phyloP scores from a whole-genome alignment of 2,888 invertebrate species.

The Tiphia femorata region DNA sequence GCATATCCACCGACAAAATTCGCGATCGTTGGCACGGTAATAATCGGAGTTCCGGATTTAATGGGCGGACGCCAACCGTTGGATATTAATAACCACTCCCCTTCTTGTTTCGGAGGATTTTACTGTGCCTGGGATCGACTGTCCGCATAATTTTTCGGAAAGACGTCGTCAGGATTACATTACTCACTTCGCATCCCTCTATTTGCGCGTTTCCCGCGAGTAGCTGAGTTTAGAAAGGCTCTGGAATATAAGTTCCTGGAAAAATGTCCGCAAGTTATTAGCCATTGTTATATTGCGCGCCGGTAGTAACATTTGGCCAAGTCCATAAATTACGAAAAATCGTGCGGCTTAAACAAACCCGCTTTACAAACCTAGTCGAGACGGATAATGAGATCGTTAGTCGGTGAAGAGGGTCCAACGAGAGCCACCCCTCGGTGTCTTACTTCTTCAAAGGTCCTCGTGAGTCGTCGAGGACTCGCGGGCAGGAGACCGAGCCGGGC shows the following conservation, averaged over 20 bases:
- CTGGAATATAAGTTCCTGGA: too few species aligned
- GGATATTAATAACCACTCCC: conserved; percentile 38
- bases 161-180: neutral
- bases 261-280: too few species aligned
- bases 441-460: conserved; percentile 3
- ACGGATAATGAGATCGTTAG: conserved; percentile 25
- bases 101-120: conserved; percentile 30
- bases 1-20: conserved; percentile 21
- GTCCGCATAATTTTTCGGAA: conserved; percentile 20
- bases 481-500: conserved; percentile 8
- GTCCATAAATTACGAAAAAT: conserved; percentile 7
- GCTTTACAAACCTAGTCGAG: conserved; percentile 4
- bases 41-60: conserved; percentile 40
- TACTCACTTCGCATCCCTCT: neutral
- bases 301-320: neutral
- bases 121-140: conserved; percentile 19
- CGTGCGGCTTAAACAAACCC: conserved; percentile 10
- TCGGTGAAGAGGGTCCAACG: conserved; percentile 5
- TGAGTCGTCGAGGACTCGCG: conserved; percentile 3
- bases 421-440: conserved; percentile 5
- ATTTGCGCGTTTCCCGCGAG: neutral
- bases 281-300: neutral
- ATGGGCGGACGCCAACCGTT: conserved; percentile 24
- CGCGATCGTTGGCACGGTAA: conserved; percentile 21
- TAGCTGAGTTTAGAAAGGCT: too few species aligned